Evolutionary conservation across 2,113 vertebrate species (phyloP).

Genomic region (Mesitornis unicolor): DNA sequence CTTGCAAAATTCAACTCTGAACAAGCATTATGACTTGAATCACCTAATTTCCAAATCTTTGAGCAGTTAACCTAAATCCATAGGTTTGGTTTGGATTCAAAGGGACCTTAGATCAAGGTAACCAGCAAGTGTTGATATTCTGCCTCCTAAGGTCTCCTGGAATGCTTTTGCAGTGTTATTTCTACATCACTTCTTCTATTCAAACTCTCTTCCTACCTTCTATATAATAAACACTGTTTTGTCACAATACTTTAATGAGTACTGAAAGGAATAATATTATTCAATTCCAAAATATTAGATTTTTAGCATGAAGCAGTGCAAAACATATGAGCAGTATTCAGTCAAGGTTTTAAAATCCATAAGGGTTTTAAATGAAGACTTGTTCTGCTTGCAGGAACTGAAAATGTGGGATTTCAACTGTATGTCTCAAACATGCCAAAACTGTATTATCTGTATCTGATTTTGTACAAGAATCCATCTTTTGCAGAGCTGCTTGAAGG

Average conservation of each 20-base stretch:
- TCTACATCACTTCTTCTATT: neutral
- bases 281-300: neutral
- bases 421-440: neutral
- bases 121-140: neutral
- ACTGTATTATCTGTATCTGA: neutral
- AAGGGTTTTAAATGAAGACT: neutral
- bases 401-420: neutral
- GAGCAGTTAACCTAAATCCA: neutral
- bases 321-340: neutral
- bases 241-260: neutral
- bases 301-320: neutral
- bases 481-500: neutral
- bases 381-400: neutral
- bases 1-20: neutral
- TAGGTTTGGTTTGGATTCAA: neutral
- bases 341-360: neutral
- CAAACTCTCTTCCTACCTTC: neutral
- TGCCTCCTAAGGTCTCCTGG: neutral
- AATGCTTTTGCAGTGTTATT: neutral
- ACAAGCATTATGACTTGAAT: neutral
- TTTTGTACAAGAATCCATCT: neutral
- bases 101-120: neutral
- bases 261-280: neutral
- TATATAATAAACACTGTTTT: neutral
- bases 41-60: neutral